Evolutionary conservation across 2,888 invertebrate genomes (phyloP).

Genomic region (Cosmia pyralina): DNA sequence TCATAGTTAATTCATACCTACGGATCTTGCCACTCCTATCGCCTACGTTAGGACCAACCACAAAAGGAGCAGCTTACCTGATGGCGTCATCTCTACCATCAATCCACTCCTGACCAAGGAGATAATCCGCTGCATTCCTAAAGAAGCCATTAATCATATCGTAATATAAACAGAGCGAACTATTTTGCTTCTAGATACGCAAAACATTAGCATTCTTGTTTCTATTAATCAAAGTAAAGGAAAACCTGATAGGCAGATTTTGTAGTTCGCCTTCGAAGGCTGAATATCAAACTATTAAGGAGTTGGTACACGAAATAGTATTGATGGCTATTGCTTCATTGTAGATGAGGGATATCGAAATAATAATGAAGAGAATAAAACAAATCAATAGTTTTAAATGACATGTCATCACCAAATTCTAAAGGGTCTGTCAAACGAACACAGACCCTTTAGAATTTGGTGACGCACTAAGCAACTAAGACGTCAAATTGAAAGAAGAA

Average conservation of each 20-base stretch:
- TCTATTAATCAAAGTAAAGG: constrained; percentile 69
- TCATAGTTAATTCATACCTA: constrained; percentile 22
- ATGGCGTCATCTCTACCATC: constrained; percentile 55
- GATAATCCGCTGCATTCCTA: constrained; percentile 58
- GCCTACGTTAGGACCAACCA: constrained; percentile 35
- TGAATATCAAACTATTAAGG: constrained; percentile 48
- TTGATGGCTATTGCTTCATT: constrained; percentile 40
- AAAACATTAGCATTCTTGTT: constrained; percentile 72
- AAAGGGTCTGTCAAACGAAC: no score
- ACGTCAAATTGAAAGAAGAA: constrained; percentile 11
- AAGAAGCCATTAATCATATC: constrained; percentile 63
- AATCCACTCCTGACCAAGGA: constrained; percentile 53
- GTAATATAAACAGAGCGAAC: constrained; percentile 66
- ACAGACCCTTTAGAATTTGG: neutral
- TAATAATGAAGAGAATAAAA: neutral
- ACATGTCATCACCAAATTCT: no score
- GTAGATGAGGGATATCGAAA: constrained; percentile 5
- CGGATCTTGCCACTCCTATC: constrained; percentile 50
- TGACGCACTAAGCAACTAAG: constrained; percentile 18
- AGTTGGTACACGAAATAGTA: constrained; percentile 28
- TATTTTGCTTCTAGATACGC: constrained; percentile 68
- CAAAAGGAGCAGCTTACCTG: constrained; percentile 44
- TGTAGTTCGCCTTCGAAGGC: constrained; percentile 65
- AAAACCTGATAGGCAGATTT: constrained; percentile 60
- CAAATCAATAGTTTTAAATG: neutral